Evolutionary conservation across 2,797 vertebrate species (phyloP).

Genomic region (Paratrypauchen microcephalus): DNA sequence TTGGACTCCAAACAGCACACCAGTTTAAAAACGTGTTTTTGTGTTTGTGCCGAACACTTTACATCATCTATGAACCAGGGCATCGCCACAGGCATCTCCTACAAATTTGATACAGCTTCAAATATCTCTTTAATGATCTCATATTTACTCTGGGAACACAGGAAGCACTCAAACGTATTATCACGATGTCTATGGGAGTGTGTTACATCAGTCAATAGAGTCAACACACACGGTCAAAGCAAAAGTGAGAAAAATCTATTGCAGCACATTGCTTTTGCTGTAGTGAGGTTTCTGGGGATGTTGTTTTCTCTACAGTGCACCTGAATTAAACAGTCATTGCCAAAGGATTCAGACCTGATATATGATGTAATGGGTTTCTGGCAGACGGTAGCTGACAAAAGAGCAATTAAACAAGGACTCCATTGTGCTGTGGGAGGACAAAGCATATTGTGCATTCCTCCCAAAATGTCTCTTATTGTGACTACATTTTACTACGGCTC

Average conservation of each 20-base stretch:
- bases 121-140: slow-evolving; percentile 10
- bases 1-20: not conserved
- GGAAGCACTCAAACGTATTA: slow-evolving; percentile 4
- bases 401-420: slow-evolving; percentile 14
- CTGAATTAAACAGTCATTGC: slow-evolving; percentile 11
- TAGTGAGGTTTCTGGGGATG: not conserved
- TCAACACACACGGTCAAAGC: slow-evolving; percentile 10
- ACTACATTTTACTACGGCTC: slow-evolving; percentile 9
- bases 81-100: not conserved
- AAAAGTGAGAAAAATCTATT: slow-evolving; percentile 8
- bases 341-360: slow-evolving; percentile 10
- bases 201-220: slow-evolving; percentile 9
- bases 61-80: not conserved
- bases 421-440: slow-evolving; percentile 14
- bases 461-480: slow-evolving; percentile 6
- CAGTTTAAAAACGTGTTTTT: not conserved
- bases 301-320: slow-evolving; percentile 4
- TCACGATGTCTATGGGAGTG: slow-evolving; percentile 3
- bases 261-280: slow-evolving; percentile 1
- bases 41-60: not conserved
- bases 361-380: slow-evolving; percentile 16
- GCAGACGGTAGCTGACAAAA: slow-evolving; percentile 17
- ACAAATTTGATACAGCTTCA: slow-evolving; percentile 4
- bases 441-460: slow-evolving; percentile 8
- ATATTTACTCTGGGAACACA: slow-evolving; percentile 12